phyloP scores from a whole-genome alignment of 2,888 invertebrate species.

The Gastracanthus pulcherrimus region DNA sequence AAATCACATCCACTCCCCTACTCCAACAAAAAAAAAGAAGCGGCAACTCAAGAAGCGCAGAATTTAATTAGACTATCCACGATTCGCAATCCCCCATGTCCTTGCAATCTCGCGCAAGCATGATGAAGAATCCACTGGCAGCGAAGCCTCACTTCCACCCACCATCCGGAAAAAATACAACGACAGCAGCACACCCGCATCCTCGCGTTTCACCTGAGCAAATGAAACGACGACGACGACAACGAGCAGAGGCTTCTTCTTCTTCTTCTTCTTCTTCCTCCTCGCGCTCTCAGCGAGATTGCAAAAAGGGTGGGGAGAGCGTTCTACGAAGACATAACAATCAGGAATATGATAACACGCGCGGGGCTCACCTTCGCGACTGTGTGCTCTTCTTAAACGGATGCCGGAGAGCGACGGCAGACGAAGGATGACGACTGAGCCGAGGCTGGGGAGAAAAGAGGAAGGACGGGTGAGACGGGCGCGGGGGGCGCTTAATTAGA shows the following conservation, averaged over 20 bases:
- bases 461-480: conserved; percentile 60
- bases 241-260: too few species aligned
- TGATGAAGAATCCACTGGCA: conserved; percentile 14
- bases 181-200: too few species aligned
- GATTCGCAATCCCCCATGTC: background rate
- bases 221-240: conserved; percentile 28
- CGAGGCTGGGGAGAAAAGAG: conserved; percentile 54
- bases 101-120: conserved; percentile 33
- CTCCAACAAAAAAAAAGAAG: background rate
- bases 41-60: background rate
- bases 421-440: conserved; percentile 75
- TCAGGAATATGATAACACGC: conserved; percentile 76
- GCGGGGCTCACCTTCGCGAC: conserved; percentile 65
- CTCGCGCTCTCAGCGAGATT: conserved; percentile 33
- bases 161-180: background rate
- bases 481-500: conserved; percentile 76
- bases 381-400: conserved; percentile 24
- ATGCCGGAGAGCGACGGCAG: conserved; percentile 58
- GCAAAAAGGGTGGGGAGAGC: conserved; percentile 9
- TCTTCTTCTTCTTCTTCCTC: background rate
- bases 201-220: conserved; percentile 45
- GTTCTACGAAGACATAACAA: conserved; percentile 71
- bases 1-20: background rate
- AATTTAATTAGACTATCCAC: conserved; percentile 38
- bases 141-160: background rate